A percentile compares a stretch with the other conserved stretches of the same genome.
These are phyloP conservation scores for Chloebia gouldiae DNA, from an alignment of 2,113 vertebrate species.

Conservation along the genomic window DNA sequence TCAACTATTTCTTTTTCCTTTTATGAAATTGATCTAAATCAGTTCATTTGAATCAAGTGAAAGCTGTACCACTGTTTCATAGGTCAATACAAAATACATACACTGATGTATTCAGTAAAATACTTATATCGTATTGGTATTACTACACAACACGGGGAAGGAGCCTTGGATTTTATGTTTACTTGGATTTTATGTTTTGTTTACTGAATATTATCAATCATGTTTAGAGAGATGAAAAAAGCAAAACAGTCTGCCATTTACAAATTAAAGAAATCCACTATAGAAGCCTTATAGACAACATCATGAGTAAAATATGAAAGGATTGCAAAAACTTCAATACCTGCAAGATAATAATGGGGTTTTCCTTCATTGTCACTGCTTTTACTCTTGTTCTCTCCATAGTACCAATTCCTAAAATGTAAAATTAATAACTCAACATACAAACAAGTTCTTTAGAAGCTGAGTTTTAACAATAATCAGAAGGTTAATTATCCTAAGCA, in stretches of 20 bases:
- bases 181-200: too few relatives aligned
- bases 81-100: not conserved
- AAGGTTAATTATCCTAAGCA: not conserved
- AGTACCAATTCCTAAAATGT: constrained; percentile 39
- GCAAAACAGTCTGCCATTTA: not conserved
- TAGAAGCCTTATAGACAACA: not conserved
- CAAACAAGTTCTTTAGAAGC: not conserved
- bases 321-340: not conserved
- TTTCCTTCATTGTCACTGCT: not conserved
- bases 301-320: not conserved
- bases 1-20: not conserved
- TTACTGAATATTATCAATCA: not conserved
- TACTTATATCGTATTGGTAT: not conserved
- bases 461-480: not conserved
- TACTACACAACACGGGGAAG: not conserved
- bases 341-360: constrained; percentile 17
- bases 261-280: not conserved
- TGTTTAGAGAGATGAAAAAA: not conserved
- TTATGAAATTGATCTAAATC: not conserved
- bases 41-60: not conserved
- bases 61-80: not conserved
- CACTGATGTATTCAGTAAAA: not conserved
- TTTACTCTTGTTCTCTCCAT: not conserved
- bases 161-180: not conserved
- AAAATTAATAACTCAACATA: not conserved